These are phyloP conservation scores for Carposina sasakii DNA, from an alignment of 1,140 invertebrate species.

Conservation along the genomic window DNA sequence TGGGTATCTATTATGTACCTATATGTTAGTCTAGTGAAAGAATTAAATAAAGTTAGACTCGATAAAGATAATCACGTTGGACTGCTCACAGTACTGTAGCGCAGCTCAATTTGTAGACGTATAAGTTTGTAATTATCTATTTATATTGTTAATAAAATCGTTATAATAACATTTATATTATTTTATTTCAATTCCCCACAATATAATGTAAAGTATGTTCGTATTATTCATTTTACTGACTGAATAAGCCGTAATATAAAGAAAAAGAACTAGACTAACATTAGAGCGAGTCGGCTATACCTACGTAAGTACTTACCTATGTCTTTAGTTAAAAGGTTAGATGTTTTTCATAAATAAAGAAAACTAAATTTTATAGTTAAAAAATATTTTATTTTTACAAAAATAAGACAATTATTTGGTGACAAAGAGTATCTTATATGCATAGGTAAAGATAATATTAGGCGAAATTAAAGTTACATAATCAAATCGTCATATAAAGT, in stretches of 20 bases:
- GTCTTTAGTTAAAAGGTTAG: too few species aligned
- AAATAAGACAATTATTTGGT: neutral
- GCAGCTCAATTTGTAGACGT: slow-evolving; percentile 67
- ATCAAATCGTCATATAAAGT: too few species aligned
- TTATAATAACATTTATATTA: slow-evolving; percentile 37
- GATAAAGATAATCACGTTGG: slow-evolving; percentile 46
- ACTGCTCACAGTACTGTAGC: slow-evolving; percentile 68
- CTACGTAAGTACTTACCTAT: too few species aligned
- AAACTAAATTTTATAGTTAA: neutral
- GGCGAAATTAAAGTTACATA: too few species aligned
- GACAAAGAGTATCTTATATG: neutral
- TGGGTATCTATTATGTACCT: too few species aligned
- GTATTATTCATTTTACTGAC: too few species aligned
- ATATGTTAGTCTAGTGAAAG: too few species aligned
- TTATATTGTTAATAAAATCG: slow-evolving; percentile 72
- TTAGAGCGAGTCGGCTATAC: too few species aligned
- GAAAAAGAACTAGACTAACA: too few species aligned
- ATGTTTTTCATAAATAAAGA: too few species aligned
- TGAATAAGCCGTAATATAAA: too few species aligned
- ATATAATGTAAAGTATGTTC: neutral
- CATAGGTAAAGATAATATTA: too few species aligned
- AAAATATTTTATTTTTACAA: neutral
- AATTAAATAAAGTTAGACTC: slow-evolving; percentile 27
- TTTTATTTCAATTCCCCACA: neutral
- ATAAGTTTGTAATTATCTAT: slow-evolving; percentile 69